Base-by-base conservation (phyloP, 64 coral and sea anemone genomes). In the Cladopsammia gracilis region DNA sequence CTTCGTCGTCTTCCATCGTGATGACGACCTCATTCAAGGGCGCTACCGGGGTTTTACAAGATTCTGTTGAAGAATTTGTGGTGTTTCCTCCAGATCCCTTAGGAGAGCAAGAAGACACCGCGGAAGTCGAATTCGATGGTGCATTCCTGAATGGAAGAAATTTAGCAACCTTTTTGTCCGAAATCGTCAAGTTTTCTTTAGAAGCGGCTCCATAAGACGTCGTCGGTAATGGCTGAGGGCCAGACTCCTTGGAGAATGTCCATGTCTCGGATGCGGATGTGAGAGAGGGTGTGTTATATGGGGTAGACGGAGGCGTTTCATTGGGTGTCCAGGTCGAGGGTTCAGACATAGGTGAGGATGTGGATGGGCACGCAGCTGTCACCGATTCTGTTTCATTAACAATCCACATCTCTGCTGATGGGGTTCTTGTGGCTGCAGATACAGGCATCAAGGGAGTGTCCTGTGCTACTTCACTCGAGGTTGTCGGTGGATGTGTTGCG, bases 31-130 rank as follows among this genome's bases (percentile, higher is more conserved):
- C 75, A 25, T 48, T 57, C 1, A 16, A 54, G 1, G 48, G 48
- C 10, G 75, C 75, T 11, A 77, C 75, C 23, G 75, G 75, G 2
- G 75, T 77, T 22, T 77, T 77, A 54, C 75, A 77, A 10, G 75
- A 77, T 25, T 77, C 75, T 22, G 48, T 49, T 2, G 72, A 77
- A 4, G 75, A 77, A 14, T 77, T 77, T 0, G 48, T 25, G 20
- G 19, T 7, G 50, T 19, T 64, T 15, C 11, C 26, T 73, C 70
- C 70, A 46, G 70, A 73, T 12, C 18, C 42, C 70, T 73, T 73
- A 5, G 42, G 42, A 14, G 42, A 46, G 42, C 26, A 26, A 44
- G 70, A 45, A 4, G 70, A 73, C 42, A 13, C 26, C 2, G 70
- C 42, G 34, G 70, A 12, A 12, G 70, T 48, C 8, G 26, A 15